These are phyloP conservation scores for Psammodynastes pulverulentus DNA, from an alignment of 2,113 vertebrate species.

Conservation along the genomic window DNA sequence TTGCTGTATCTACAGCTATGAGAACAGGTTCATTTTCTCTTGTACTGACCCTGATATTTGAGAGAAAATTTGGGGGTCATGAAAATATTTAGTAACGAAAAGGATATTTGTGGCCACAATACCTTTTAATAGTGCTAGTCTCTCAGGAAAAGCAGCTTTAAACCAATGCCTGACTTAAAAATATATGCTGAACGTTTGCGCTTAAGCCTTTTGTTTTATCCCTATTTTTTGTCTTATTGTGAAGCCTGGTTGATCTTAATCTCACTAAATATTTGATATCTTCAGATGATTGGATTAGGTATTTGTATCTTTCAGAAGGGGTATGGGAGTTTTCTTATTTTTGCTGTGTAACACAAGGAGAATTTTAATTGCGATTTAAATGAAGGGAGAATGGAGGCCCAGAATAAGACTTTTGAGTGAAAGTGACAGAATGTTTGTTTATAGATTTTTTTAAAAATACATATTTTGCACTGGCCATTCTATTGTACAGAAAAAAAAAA, in stretches of 20 bases:
- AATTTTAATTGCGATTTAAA: neutral
- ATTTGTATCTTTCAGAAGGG: conserved; percentile 48
- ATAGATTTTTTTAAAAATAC: conserved; percentile 61
- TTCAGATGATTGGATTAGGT: conserved; percentile 36
- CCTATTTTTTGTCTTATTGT: conserved; percentile 4
- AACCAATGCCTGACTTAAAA: conserved; percentile 41
- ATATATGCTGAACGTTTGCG: conserved; percentile 42
- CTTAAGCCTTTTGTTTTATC: conserved; percentile 23
- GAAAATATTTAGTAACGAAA: conserved; percentile 26
- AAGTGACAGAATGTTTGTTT: conserved; percentile 62
- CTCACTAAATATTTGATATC: conserved; percentile 40
- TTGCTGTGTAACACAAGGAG: conserved; percentile 45
- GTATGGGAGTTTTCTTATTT: conserved; percentile 41
- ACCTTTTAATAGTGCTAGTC: conserved; percentile 13
- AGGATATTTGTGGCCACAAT: conserved; percentile 18
- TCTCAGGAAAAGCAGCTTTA: conserved; percentile 36
- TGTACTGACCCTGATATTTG: conserved; percentile 41
- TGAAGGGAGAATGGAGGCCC: neutral
- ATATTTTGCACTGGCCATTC: conserved; percentile 74
- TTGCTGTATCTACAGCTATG: neutral
- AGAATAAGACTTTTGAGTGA: conserved; percentile 50
- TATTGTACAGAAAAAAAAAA: conserved; percentile 58
- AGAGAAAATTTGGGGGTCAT: conserved; percentile 18
- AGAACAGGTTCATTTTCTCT: conserved; percentile 17
- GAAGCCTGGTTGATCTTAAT: neutral